phyloP scores from a whole-genome alignment of 30 jellyfish, hydroid and myxozoan genomes.

The Rhopilema esculentum region DNA sequence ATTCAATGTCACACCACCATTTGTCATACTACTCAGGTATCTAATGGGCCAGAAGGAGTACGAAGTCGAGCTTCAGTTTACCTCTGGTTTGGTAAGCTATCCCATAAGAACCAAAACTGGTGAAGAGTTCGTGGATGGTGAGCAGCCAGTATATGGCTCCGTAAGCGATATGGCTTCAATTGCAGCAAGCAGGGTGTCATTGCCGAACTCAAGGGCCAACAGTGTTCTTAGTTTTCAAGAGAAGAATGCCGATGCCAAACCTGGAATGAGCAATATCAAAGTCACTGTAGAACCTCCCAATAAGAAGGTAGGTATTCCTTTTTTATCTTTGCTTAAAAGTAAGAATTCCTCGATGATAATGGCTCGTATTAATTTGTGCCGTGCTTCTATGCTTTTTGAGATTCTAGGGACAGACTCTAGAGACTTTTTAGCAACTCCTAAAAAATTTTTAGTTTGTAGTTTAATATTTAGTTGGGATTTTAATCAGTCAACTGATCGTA shows the following conservation, averaged over 20 bases:
- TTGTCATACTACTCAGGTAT: constrained; percentile 47
- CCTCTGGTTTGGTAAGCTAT: constrained; percentile 85
- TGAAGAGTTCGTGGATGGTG: constrained; percentile 88
- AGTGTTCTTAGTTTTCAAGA: constrained; percentile 30
- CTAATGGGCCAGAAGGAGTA: constrained; percentile 96
- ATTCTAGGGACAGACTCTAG: not conserved
- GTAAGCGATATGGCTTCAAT: constrained; percentile 44
- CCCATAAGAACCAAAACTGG: constrained; percentile 84
- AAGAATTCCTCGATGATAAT: no score
- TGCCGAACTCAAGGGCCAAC: constrained; percentile 34
- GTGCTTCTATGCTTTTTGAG: not conserved
- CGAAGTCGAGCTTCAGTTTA: constrained; percentile 96
- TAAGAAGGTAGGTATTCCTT: constrained; percentile 33
- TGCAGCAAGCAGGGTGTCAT: constrained; percentile 62
- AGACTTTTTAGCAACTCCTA: no score
- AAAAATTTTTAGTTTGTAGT: no score
- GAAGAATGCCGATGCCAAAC: constrained; percentile 5
- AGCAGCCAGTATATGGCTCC: constrained; percentile 69
- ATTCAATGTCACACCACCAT: no score
- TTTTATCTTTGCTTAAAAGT: not conserved
- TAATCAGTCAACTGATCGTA: no score
- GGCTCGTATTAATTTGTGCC: not conserved
- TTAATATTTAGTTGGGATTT: no score
- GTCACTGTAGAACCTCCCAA: constrained; percentile 60
- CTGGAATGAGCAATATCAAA: constrained; percentile 35